Evolutionary conservation across 2,113 vertebrate species (phyloP).

Genomic region (Indicator indicator): DNA sequence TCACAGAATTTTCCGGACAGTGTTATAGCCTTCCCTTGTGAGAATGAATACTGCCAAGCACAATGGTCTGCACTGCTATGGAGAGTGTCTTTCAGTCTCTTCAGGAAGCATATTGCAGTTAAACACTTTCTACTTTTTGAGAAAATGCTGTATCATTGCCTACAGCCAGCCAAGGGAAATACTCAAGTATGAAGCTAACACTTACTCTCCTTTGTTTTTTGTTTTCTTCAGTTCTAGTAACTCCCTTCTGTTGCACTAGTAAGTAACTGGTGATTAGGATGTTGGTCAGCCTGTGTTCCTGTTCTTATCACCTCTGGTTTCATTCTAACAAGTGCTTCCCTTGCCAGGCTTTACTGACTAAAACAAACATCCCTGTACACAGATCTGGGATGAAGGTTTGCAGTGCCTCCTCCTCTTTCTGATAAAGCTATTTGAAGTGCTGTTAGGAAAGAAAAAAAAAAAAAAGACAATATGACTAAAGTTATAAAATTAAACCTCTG

Average conservation of each 20-base stretch:
- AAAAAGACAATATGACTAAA: neutral
- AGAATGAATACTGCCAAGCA: too few species aligned
- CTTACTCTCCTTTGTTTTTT: neutral
- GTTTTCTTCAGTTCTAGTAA: neutral
- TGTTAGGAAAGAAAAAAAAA: neutral
- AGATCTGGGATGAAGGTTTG: neutral
- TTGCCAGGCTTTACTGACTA: neutral
- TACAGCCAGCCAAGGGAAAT: neutral
- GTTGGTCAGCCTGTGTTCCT: neutral
- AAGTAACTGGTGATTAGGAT: neutral
- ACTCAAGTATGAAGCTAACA: neutral
- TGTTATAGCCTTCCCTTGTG: too few species aligned
- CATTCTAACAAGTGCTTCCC: neutral
- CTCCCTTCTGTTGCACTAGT: neutral
- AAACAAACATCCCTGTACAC: neutral
- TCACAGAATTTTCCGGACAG: too few species aligned
- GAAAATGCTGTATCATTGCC: too few species aligned
- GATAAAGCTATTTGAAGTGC: neutral
- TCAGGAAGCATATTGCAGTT: too few species aligned
- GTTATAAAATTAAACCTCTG: neutral
- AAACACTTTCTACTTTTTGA: too few species aligned
- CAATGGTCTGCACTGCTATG: too few species aligned
- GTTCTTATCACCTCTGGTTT: neutral
- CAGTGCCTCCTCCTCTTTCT: neutral
- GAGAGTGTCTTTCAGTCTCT: too few species aligned